These are phyloP conservation scores for Cyprinus carpio DNA, from an alignment of 2,113 vertebrate species.

Conservation along the genomic window DNA sequence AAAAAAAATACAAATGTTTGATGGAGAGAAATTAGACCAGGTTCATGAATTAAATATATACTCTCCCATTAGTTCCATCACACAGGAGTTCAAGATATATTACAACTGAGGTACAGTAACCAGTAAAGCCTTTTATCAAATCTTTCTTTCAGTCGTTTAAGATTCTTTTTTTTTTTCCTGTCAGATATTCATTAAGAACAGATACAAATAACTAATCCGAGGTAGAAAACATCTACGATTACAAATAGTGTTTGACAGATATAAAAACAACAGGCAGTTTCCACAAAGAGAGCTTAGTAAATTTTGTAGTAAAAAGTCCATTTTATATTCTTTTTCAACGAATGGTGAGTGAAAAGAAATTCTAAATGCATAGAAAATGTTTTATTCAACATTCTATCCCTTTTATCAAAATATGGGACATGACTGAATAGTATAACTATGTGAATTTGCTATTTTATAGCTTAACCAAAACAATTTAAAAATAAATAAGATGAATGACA, in stretches of 20 bases:
- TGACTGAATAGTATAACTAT: not conserved
- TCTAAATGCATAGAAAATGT: not conserved
- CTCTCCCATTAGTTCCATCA: not conserved
- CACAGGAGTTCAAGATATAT: not conserved
- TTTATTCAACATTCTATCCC: not conserved
- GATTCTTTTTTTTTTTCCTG: not conserved
- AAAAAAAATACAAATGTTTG: conserved; percentile 20
- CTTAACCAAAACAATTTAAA: not conserved
- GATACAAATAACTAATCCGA: not conserved
- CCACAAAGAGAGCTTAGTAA: not conserved
- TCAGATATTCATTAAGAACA: not conserved
- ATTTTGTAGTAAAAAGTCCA: no score
- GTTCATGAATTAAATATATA: conserved; percentile 22
- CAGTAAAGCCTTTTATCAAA: not conserved
- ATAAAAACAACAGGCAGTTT: not conserved
- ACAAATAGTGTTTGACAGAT: not conserved
- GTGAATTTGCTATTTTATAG: not conserved
- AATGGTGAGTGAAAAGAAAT: not conserved
- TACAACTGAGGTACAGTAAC: not conserved
- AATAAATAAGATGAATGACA: no score
- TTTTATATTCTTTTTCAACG: not conserved
- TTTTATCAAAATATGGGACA: not conserved
- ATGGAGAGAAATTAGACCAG: not conserved
- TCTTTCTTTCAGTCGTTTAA: not conserved
- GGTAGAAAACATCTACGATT: not conserved